phyloP scores from a whole-genome alignment of 1,140 invertebrate species.

The Drosophila sulfurigaster region DNA sequence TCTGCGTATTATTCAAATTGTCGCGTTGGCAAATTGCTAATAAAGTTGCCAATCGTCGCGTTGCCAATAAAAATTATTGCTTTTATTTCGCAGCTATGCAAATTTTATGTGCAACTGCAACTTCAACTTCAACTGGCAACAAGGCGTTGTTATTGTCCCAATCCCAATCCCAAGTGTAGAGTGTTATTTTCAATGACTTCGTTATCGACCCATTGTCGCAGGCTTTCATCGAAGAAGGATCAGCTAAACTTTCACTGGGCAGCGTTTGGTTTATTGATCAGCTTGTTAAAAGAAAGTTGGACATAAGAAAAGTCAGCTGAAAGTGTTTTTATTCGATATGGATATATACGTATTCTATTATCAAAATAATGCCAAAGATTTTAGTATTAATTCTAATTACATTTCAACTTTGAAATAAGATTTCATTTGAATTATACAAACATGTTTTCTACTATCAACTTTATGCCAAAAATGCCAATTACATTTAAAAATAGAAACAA shows the following conservation, averaged over 20 bases:
- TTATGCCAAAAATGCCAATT: no score
- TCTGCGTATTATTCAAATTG: slow-evolving; percentile 59
- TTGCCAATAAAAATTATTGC: slow-evolving; percentile 63
- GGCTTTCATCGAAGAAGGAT: slow-evolving; percentile 23
- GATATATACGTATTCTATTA: no score
- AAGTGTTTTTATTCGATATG: background rate
- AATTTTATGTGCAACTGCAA: slow-evolving; percentile 34
- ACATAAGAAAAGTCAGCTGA: background rate
- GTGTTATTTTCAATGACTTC: slow-evolving; percentile 16
- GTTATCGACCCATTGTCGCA: slow-evolving; percentile 41
- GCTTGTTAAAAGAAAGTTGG: slow-evolving; percentile 8
- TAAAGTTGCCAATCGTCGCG: slow-evolving; percentile 56
- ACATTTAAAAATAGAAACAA: no score
- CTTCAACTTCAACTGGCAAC: background rate
- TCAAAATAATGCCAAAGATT: no score
- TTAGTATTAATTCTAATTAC: no score
- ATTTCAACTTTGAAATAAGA: no score
- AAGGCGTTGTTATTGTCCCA: slow-evolving; percentile 3
- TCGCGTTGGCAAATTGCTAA: slow-evolving; percentile 64
- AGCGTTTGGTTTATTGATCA: slow-evolving; percentile 22
- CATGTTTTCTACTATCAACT: no score
- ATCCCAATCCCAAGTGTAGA: background rate
- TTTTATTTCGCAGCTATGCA: slow-evolving; percentile 50
- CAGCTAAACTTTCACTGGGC: slow-evolving; percentile 46
- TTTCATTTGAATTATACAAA: no score